Base-by-base conservation (phyloP, 2,888 invertebrate species). In the Belgica antarctica region DNA sequence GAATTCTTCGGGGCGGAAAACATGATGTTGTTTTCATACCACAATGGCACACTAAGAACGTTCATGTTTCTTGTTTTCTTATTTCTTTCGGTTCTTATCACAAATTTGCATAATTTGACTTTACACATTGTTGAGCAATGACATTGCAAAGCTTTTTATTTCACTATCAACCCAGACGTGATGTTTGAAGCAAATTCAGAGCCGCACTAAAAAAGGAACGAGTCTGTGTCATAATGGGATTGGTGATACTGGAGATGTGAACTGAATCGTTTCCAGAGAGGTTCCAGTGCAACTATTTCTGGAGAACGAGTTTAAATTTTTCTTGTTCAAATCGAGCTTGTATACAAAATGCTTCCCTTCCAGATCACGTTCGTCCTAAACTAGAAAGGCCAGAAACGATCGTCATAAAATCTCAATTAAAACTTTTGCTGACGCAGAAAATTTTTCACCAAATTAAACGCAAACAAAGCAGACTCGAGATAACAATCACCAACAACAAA, bases 41-140 rank as follows among this genome's bases (percentile, higher is more conserved):
- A 52, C 22, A 5, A 22, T 52, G n/a, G n/a, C 22, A 5, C 52
- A 22, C 19, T 52, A 22, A 22, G 22, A 22, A 22, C 22, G 5
- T n/a, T 52, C 52, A 52, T 52, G 52, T 52, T 52, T 22, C 52
- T 52, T 52, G 17, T 52, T 52, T 8, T 31, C 12, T 31, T 12
- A 8, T 31, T 12, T 5, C 12, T 31, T 31, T 31, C 34, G 12
- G n/a, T n/a, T 41, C n/a, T 52, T 22, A 52, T 52, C 52, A n/a
- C 52, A 52, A 52, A 52, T 52, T 52, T 52, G 52, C 52, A 52
- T 52, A 52, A 52, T 52, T 52, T 52, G 52, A 52, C 52, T 52
- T 52, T 52, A 52, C 52, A 52, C 52, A 52, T 52, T 52, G 52
- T 52, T 52, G 52, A 52, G 17, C 52, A 52, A 52, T 52, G 52